Conservation (phyloP, 2,888 invertebrate genomes). For the Chalcosyrphus nemorum region DNA sequence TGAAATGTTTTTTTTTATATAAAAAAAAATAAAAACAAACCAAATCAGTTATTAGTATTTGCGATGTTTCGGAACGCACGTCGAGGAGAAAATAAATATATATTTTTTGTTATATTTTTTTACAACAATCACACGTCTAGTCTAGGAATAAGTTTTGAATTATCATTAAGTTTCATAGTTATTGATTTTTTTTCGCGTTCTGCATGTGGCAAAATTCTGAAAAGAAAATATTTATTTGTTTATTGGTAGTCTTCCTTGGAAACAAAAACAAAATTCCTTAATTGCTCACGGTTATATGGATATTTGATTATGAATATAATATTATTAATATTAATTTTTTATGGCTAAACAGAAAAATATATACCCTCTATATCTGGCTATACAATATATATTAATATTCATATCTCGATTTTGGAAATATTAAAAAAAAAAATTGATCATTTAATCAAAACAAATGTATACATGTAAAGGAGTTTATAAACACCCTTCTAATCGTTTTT, state of each 20-base stretch:
- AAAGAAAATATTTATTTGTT: background rate
- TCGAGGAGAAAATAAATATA: background rate
- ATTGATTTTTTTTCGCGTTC: background rate
- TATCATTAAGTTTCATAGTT: background rate
- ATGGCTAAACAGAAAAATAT: background rate
- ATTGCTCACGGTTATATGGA: slow-evolving; percentile 21
- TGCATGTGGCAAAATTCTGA: background rate
- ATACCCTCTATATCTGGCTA: background rate
- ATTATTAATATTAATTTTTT: background rate
- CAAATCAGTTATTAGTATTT: background rate
- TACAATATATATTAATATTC: background rate
- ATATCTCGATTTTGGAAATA: background rate
- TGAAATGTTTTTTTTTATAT: background rate
- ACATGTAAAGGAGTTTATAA: background rate
- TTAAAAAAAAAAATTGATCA: background rate
- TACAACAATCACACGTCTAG: slow-evolving; percentile 35
- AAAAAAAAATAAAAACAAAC: background rate
- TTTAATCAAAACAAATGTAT: background rate
- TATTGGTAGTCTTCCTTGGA: slow-evolving; percentile 24
- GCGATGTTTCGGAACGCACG: background rate
- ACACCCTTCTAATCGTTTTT: no score
- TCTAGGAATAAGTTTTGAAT: slow-evolving; percentile 32
- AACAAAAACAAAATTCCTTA: background rate
- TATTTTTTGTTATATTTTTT: background rate
- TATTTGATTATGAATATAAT: slow-evolving; percentile 14